phyloP scores from a whole-genome alignment of 2,113 vertebrate species.

The Nothobranchius kuhntae region DNA sequence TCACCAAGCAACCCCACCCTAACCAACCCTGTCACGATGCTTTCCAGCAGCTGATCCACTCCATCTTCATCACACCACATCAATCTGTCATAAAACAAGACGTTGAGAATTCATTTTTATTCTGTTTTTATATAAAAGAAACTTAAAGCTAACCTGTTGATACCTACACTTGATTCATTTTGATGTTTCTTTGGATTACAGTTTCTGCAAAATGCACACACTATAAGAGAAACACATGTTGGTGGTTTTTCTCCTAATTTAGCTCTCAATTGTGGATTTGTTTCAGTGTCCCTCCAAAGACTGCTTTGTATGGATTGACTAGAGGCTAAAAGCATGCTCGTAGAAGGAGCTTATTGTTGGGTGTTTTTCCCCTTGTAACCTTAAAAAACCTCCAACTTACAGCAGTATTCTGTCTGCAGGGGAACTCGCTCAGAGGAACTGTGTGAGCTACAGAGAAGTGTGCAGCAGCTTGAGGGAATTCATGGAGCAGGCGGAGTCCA shows the following conservation, averaged over 20 bases:
- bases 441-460: slow-evolving; percentile 32
- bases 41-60: slow-evolving; percentile 52
- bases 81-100: too few species aligned
- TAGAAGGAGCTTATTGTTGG: slow-evolving; percentile 71
- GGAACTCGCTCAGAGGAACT: slow-evolving; percentile 31
- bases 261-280: slow-evolving; percentile 28
- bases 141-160: background rate
- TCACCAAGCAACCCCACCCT: too few species aligned
- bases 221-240: background rate
- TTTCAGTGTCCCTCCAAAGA: slow-evolving; percentile 41
- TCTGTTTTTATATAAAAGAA: background rate
- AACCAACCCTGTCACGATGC: background rate
- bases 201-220: too few species aligned
- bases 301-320: slow-evolving; percentile 30
- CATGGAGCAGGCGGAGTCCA: slow-evolving; percentile 2
- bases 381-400: slow-evolving; percentile 37
- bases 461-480: slow-evolving; percentile 37
- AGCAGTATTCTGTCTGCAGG: slow-evolving; percentile 57
- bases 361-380: slow-evolving; percentile 42
- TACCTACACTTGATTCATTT: too few species aligned
- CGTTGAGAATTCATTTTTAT: too few species aligned
- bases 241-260: slow-evolving; percentile 23
- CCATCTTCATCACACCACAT: slow-evolving; percentile 7
- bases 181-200: too few species aligned
- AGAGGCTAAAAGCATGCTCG: slow-evolving; percentile 30